Evolutionary conservation across 1,140 invertebrate genomes (phyloP).

Genomic region (Drosophila prosaltans): DNA sequence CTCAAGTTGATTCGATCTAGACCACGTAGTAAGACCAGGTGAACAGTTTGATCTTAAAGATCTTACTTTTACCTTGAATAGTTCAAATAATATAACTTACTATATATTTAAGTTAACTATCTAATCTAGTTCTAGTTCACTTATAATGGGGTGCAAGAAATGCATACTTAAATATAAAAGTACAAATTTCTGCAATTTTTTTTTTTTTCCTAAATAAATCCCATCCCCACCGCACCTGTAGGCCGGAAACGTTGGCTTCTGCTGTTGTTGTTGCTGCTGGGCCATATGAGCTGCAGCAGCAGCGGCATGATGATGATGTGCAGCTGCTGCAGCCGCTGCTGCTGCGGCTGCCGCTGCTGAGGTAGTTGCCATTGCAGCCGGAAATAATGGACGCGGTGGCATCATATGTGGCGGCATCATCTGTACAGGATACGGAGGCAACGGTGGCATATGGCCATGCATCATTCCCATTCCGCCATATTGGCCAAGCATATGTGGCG

Average conservation of each 20-base stretch:
- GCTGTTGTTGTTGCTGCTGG: conserved; percentile 40
- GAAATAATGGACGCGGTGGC: conserved; percentile 91
- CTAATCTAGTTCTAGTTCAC: too few relatives aligned
- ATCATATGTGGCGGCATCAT: conserved; percentile 87
- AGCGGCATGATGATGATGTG: conserved; percentile 51
- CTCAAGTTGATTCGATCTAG: too few relatives aligned
- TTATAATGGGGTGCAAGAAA: too few relatives aligned
- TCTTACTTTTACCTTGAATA: too few relatives aligned
- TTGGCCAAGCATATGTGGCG: conserved; percentile 85
- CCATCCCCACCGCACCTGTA: conserved; percentile 85
- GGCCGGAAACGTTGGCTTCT: conserved; percentile 91
- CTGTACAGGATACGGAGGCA: conserved; percentile 85
- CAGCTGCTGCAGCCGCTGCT: conserved; percentile 55
- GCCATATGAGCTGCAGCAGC: conserved; percentile 84
- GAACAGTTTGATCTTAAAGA: too few relatives aligned
- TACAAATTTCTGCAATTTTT: not conserved
- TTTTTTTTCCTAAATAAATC: not conserved
- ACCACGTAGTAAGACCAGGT: too few relatives aligned
- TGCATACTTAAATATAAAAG: not conserved
- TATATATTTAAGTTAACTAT: too few relatives aligned
- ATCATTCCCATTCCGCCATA: conserved; percentile 84
- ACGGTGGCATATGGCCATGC: conserved; percentile 84
- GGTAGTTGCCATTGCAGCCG: conserved; percentile 87
- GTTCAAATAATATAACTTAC: too few relatives aligned
- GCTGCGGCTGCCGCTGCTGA: conserved; percentile 84